phyloP scores from a whole-genome alignment of 2,888 invertebrate species.

The Nephrotoma guestfalica region DNA sequence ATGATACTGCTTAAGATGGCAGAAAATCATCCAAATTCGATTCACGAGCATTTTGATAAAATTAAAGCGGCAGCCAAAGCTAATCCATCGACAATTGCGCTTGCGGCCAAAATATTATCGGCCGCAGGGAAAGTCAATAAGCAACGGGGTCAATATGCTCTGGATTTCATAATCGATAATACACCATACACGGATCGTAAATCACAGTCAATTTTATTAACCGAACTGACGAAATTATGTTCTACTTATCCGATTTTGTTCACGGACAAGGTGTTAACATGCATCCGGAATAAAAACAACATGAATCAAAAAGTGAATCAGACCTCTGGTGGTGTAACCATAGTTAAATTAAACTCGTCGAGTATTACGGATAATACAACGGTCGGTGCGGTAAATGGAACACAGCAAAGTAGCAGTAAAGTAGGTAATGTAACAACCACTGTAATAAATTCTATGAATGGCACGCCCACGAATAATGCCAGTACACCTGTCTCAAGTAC shows the following conservation, averaged over 20 bases:
- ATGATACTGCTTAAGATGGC: slow-evolving; percentile 64
- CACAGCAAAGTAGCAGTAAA: slow-evolving; percentile 5
- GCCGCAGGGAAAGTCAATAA: slow-evolving; percentile 56
- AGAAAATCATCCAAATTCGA: slow-evolving; percentile 49
- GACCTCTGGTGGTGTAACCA: slow-evolving; percentile 61
- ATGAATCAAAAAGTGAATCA: slow-evolving; percentile 40
- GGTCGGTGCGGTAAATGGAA: slow-evolving; percentile 12
- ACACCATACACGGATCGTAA: slow-evolving; percentile 55
- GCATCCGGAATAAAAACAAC: slow-evolving; percentile 50
- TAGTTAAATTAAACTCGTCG: slow-evolving; percentile 55
- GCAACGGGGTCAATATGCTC: slow-evolving; percentile 66
- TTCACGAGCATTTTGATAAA: slow-evolving; percentile 54
- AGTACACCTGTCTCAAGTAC: neutral
- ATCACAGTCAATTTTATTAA: slow-evolving; percentile 57
- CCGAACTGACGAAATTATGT: slow-evolving; percentile 68
- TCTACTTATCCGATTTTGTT: slow-evolving; percentile 68
- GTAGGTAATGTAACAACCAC: slow-evolving; percentile 2
- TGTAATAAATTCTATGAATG: slow-evolving; percentile 12
- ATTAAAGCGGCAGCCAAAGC: slow-evolving; percentile 53
- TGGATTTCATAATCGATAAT: slow-evolving; percentile 67
- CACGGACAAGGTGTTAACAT: slow-evolving; percentile 61
- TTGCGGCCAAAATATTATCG: slow-evolving; percentile 55
- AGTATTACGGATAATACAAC: slow-evolving; percentile 8
- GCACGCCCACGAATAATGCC: neutral
- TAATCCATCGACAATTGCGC: slow-evolving; percentile 45